Evolutionary conservation across 2,797 vertebrate species (phyloP).

Genomic region (Lagocephalus sceleratus): DNA sequence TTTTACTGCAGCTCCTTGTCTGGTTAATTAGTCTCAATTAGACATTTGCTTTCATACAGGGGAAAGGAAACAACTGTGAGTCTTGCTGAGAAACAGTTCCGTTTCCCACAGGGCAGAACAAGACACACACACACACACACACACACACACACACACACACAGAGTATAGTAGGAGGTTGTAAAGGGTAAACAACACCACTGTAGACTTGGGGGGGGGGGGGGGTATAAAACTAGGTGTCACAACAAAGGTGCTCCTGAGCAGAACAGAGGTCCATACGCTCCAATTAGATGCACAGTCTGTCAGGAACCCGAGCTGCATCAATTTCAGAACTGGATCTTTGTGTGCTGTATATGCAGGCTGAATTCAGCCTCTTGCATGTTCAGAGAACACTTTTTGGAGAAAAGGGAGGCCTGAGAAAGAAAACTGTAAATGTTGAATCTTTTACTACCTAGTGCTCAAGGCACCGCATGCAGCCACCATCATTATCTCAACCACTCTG

Average conservation of each 20-base stretch:
- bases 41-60: constrained; percentile 50
- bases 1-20: constrained; percentile 58
- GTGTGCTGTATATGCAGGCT: not conserved
- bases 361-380: constrained; percentile 23
- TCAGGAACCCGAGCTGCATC: constrained; percentile 26
- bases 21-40: constrained; percentile 70
- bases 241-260: constrained; percentile 59
- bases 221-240: constrained; percentile 60
- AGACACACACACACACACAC: constrained; percentile 26
- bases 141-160: constrained; percentile 1
- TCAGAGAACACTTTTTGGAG: constrained; percentile 14
- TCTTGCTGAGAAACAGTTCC: constrained; percentile 41
- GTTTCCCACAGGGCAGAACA: constrained; percentile 41
- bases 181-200: constrained; percentile 70
- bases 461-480: constrained; percentile 48
- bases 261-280: constrained; percentile 50
- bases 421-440: constrained; percentile 56
- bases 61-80: constrained; percentile 49
- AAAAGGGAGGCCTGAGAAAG: constrained; percentile 27
- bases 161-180: constrained; percentile 48
- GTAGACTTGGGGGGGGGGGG: constrained; percentile 49
- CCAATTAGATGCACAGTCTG: constrained; percentile 45
- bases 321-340: constrained; percentile 1
- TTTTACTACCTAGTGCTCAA: constrained; percentile 67
- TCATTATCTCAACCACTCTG: constrained; percentile 67